Evolutionary conservation across 2,797 vertebrate genomes (phyloP), one percentile per base, ranked within the genome.

Genomic region (Acipenser ruthenus): DNA sequence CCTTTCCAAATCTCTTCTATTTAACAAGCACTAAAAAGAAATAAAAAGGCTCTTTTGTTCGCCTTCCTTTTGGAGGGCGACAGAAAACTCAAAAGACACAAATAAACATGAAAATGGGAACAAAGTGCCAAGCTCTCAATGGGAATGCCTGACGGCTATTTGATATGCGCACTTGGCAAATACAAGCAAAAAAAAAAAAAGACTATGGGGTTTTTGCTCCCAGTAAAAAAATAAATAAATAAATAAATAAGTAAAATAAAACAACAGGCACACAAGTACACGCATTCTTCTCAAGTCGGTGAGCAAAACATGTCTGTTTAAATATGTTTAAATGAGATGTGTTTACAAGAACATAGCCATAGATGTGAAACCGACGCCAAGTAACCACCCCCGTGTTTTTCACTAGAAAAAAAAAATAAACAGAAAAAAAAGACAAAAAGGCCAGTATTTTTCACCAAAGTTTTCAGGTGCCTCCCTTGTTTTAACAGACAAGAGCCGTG

Each of bases 1-100:
- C 84, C 91, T 90, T 88, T 89, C 91, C 91, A 93, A 91, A 91
- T 89, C 88, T 87, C 84, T 87, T 87, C 90, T 89, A 91, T 93
- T 92, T 93, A 90, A 89, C 90, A 84, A 88, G 88, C 83, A 80
- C 80, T 90, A 89, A 90, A 92, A 89, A 91, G 90, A 89, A 90
- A 92, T 90, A 87, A 80, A 80, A 84, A 84, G 90, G 78, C 84
- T 87, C 93, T 94, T 95, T 96, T 96, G 93, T 95, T 85, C 86
- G 83, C 83, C 81, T 86, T 85, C 85, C 85, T 83, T 87, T 79
- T 70, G 65, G 72, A 86, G 86, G 84, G 74, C 82, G 82, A 90
- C 72, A 78, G 82, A 90, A 89, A 89, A 87, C 84, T 82, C 87
- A 86, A 92, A 87, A 88, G 82, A 87, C 85, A 84, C 88, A 93